Percentiles rank a stretch among this genome's conserved stretches.
phyloP scores from a whole-genome alignment of 2,888 invertebrate species.

The Limnephilus marmoratus region DNA sequence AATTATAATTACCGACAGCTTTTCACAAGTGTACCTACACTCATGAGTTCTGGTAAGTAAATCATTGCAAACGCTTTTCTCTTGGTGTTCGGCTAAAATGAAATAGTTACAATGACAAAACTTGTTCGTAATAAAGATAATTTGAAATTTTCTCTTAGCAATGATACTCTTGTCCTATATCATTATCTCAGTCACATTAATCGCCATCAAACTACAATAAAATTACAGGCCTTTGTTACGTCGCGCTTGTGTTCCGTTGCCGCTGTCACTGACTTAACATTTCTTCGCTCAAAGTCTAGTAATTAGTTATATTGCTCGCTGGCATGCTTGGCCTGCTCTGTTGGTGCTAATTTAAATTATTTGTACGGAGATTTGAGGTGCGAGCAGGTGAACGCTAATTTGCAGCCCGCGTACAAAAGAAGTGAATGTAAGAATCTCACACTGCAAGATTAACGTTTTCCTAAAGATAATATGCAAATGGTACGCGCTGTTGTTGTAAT shows the following conservation, averaged over 20 bases:
- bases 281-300: constrained; percentile 34
- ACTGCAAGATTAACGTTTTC: constrained; percentile 65
- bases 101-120: neutral
- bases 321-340: constrained; percentile 49
- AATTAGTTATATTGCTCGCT: constrained; percentile 48
- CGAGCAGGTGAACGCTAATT: constrained; percentile 55
- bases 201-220: constrained; percentile 24
- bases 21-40: no score
- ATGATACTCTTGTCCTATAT: neutral
- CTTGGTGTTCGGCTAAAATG: neutral
- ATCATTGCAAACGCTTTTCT: neutral
- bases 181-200: neutral
- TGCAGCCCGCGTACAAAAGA: constrained; percentile 46
- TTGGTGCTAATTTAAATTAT: constrained; percentile 54
- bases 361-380: constrained; percentile 44
- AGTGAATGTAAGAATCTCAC: constrained; percentile 62
- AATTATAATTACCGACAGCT: no score
- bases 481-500: constrained; percentile 34
- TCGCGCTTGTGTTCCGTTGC: constrained; percentile 38
- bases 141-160: neutral
- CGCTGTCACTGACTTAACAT: constrained; percentile 44
- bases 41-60: neutral
- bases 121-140: neutral
- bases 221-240: constrained; percentile 47
- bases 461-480: constrained; percentile 65